Conservation (phyloP, 2,113 vertebrate genomes). For the Zosterops japonicus region DNA sequence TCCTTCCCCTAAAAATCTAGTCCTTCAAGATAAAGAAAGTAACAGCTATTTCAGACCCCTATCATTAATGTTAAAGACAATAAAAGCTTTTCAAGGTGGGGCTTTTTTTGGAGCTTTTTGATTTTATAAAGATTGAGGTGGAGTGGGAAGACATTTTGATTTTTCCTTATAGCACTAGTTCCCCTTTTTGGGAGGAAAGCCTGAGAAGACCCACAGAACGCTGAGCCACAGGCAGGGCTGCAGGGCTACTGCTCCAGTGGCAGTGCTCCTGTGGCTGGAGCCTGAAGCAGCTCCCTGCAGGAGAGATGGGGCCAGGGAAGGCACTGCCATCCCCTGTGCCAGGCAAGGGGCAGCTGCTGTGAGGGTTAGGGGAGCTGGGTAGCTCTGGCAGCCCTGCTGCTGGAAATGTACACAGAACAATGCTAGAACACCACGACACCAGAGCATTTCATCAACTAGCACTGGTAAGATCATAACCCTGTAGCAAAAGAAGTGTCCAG, state of each 20-base stretch:
- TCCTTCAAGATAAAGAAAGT: not conserved
- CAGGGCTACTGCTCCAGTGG: accelerated
- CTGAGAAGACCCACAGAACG: not conserved
- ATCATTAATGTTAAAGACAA: not conserved
- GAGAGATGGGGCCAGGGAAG: accelerated
- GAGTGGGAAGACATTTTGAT: accelerated
- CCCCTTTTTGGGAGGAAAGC: not conserved
- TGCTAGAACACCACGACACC: not conserved
- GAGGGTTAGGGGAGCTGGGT: not conserved
- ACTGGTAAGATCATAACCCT: not conserved
- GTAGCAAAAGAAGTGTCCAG: not conserved
- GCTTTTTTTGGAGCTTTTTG: not conserved
- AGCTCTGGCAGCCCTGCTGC: not conserved
- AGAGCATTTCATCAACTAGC: not conserved
- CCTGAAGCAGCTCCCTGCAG: not conserved
- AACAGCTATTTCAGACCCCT: not conserved
- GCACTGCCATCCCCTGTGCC: not conserved
- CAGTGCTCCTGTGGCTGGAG: not conserved
- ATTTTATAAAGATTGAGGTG: not conserved
- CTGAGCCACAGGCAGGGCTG: accelerated
- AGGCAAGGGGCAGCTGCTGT: not conserved
- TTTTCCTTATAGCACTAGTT: not conserved
- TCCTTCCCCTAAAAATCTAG: not conserved
- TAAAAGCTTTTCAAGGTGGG: not conserved
- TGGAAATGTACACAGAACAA: not conserved